These are phyloP conservation scores for Zaprionus ornatus DNA, from an alignment of 1,140 invertebrate species.

Conservation along the genomic window DNA sequence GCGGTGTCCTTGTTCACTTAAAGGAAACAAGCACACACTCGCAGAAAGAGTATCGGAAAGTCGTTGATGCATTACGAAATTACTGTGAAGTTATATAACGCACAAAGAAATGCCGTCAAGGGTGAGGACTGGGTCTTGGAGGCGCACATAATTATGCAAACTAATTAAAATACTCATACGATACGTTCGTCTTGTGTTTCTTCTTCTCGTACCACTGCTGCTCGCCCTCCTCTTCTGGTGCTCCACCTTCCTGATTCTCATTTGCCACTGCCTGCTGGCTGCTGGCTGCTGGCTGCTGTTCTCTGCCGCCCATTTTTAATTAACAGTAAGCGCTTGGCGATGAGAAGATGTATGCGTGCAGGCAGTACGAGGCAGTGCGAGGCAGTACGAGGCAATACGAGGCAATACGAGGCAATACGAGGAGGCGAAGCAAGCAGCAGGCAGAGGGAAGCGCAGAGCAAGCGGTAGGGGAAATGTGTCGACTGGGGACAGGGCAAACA, in stretches of 20 bases:
- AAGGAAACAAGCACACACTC: slow-evolving; percentile 17
- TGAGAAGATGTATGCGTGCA: slow-evolving; percentile 23
- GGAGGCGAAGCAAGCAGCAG: background rate
- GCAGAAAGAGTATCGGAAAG: slow-evolving; percentile 55
- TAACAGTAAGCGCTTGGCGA: slow-evolving; percentile 75
- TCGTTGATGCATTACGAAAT: slow-evolving; percentile 61
- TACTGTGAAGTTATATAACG: slow-evolving; percentile 61
- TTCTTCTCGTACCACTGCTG: slow-evolving; percentile 1
- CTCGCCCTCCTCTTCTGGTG: background rate
- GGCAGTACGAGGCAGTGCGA: background rate
- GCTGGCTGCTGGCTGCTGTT: slow-evolving; percentile 52
- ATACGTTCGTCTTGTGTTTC: slow-evolving; percentile 54
- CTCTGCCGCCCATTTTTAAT: slow-evolving; percentile 74
- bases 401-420: background rate
- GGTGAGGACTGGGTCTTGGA: slow-evolving; percentile 8
- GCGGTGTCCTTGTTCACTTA: slow-evolving; percentile 56
- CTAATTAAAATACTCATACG: slow-evolving; percentile 82
- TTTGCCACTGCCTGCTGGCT: slow-evolving; percentile 41
- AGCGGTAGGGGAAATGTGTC: slow-evolving; percentile 17
- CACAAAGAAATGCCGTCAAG: slow-evolving; percentile 39
- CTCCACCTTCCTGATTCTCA: slow-evolving; percentile 11
- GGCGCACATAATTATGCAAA: slow-evolving; percentile 80
- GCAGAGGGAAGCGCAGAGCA: background rate
- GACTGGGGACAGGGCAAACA: slow-evolving; percentile 66
- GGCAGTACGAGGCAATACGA: background rate